Evolutionary conservation across 53 echinoderm and acorn worm genomes (phyloP).

Genomic region (Pentamera pediparva): DNA sequence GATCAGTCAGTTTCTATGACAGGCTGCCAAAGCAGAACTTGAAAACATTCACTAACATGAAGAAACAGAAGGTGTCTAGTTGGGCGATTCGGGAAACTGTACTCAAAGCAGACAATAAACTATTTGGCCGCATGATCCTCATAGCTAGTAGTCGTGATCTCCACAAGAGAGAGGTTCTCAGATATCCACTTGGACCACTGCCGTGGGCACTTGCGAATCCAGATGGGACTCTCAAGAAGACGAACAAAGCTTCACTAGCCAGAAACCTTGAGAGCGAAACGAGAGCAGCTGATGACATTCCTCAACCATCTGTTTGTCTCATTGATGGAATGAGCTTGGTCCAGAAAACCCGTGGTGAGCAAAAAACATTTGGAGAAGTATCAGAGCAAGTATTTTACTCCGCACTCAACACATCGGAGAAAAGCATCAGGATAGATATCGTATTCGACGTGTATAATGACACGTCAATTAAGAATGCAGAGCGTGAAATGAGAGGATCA

Average conservation of each 20-base stretch:
- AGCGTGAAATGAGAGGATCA: neutral
- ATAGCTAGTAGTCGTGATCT: neutral
- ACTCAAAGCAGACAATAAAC: neutral
- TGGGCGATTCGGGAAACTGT: neutral
- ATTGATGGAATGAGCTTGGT: constrained; percentile 19
- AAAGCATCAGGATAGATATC: neutral
- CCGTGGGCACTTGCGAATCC: constrained; percentile 1
- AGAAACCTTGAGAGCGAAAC: neutral
- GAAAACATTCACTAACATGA: too few relatives aligned
- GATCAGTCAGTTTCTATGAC: neutral
- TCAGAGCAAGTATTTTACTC: neutral
- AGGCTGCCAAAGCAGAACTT: neutral
- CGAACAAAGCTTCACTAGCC: constrained; percentile 6
- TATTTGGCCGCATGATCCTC: neutral
- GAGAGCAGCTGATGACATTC: neutral
- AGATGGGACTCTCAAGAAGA: constrained; percentile 7
- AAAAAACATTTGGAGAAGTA: neutral
- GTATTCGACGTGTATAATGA: constrained; percentile 14
- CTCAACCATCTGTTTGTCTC: neutral
- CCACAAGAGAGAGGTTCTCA: neutral
- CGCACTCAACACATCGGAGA: neutral
- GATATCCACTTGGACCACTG: neutral
- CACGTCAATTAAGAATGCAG: constrained; percentile 10
- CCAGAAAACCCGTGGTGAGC: neutral
- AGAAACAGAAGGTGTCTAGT: too few relatives aligned